phyloP scores from a whole-genome alignment of 1,140 invertebrate species.

The roundworm (Caenorhabditis elegans) region DNA sequence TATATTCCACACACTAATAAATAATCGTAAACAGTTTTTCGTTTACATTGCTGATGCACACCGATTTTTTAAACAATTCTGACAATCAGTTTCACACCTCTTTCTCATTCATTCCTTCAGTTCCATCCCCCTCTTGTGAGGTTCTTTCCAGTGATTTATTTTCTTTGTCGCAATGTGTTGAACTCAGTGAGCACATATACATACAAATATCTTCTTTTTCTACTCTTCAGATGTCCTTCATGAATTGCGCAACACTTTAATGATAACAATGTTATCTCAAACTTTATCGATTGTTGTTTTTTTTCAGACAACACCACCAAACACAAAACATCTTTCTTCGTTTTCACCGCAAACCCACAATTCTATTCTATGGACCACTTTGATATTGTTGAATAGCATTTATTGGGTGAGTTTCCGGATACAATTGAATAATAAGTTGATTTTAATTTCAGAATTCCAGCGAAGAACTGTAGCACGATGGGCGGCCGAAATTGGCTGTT shows the following conservation, averaged over 20 bases:
- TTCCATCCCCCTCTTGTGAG: background rate
- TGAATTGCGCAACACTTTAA: background rate
- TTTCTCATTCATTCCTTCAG: background rate
- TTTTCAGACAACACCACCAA: slow-evolving; percentile 24
- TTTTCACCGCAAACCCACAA: background rate
- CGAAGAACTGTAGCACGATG: slow-evolving; percentile 10
- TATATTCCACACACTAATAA: background rate
- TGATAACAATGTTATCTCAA: background rate
- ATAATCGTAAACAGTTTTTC: background rate
- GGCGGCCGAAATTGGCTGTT: slow-evolving; percentile 4
- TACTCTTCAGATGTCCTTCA: background rate
- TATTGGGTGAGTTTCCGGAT: background rate
- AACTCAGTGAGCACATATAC: background rate
- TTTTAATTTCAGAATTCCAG: background rate
- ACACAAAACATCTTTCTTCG: background rate
- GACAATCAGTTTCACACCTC: background rate
- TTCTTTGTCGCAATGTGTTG: background rate
- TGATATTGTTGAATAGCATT: slow-evolving; percentile 9
- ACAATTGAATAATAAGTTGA: background rate
- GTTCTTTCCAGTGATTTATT: background rate
- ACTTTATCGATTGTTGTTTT: background rate
- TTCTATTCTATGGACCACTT: slow-evolving; percentile 21
- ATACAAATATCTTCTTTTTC: background rate
- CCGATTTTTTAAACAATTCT: background rate
- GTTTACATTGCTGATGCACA: background rate